phyloP scores from a whole-genome alignment of 2,888 invertebrate species.

The Rosalia funebris region DNA sequence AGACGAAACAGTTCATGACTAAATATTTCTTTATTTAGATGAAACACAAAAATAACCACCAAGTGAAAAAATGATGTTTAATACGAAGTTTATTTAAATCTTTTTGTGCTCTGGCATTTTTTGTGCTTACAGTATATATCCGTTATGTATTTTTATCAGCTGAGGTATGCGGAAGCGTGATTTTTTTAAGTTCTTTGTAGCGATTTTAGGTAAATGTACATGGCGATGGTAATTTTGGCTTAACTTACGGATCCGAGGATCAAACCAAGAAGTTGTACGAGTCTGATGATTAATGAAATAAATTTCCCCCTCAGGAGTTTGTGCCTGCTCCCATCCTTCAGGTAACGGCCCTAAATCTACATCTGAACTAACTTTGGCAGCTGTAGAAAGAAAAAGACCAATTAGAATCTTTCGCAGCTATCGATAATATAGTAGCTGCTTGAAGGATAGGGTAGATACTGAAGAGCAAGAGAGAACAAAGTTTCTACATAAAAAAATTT shows the following conservation, averaged over 20 bases:
- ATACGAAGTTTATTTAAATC: no score
- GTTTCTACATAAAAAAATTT: no score
- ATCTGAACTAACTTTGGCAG: slow-evolving; percentile 62
- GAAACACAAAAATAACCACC: no score
- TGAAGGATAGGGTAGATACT: slow-evolving; percentile 36
- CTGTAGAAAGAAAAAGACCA: slow-evolving; percentile 46
- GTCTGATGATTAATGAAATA: slow-evolving; percentile 94
- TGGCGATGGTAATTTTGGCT: slow-evolving; percentile 17
- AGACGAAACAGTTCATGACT: no score
- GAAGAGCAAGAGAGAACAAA: slow-evolving; percentile 2
- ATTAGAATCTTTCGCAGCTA: slow-evolving; percentile 31
- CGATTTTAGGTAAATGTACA: slow-evolving; percentile 22
- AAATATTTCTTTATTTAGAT: no score
- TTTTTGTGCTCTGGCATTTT: no score
- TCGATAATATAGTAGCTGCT: slow-evolving; percentile 27
- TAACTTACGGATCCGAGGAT: slow-evolving; percentile 95
- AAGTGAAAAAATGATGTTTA: no score
- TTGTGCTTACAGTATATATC: no score
- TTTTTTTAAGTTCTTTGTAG: no score
- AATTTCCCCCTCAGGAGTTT: slow-evolving; percentile 85
- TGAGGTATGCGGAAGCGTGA: no score
- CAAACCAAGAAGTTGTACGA: slow-evolving; percentile 97
- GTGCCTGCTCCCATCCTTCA: slow-evolving; percentile 89
- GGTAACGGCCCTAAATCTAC: slow-evolving; percentile 81
- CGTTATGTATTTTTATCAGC: no score